Evolutionary conservation across 92 coral and sea anemone genomes (phyloP), one percentile per base, ranked within the genome.

Genomic region (Actinernus sp.): DNA sequence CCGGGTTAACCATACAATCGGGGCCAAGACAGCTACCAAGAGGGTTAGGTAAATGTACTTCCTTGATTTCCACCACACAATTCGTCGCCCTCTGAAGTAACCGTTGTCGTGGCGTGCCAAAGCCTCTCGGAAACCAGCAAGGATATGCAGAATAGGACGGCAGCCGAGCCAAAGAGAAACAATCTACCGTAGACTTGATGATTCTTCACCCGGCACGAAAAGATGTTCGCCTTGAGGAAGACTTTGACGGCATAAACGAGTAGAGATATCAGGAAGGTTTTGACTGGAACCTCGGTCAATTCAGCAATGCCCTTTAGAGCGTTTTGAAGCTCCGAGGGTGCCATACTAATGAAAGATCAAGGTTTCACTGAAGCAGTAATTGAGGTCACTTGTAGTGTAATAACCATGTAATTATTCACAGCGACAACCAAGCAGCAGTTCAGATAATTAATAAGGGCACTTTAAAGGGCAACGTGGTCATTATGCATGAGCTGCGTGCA

Each of bases 1-100:
- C 85, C 70, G 6, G 11, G 83, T 71, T 3, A 88, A 26, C 93
- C 93, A 88, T 10, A 88, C 59, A 0, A 83, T 30, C 2, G 93
- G 93, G 2, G 93, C 86, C 27, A 88, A n/a, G n/a, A n/a, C n/a
- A n/a, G 96, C 92, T 3, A 92, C 88, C 23, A 89, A 39, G 26
- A 44, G 54, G 2, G 90, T 82, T 12, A 88, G 61, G 44, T 69
- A 88, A 11, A 88, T 12, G 19, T 74, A 71, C 26, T 59, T 60
- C 25, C 76, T 65, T 25, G 93, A 63, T 34, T 79, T 77, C 60
- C 57, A 55, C 90, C 79, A 77, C 39, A 83, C 30, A 31, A 65
- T 26, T 9, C 66, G 76, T 27, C 76, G 60, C 25, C 81, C 58
- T 5, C 63, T 57, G 17, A 68, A 77, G 1, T 59, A 49, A 1